Base-by-base conservation (phyloP, 2,797 vertebrate genomes). In the Ataeniobius toweri region DNA sequence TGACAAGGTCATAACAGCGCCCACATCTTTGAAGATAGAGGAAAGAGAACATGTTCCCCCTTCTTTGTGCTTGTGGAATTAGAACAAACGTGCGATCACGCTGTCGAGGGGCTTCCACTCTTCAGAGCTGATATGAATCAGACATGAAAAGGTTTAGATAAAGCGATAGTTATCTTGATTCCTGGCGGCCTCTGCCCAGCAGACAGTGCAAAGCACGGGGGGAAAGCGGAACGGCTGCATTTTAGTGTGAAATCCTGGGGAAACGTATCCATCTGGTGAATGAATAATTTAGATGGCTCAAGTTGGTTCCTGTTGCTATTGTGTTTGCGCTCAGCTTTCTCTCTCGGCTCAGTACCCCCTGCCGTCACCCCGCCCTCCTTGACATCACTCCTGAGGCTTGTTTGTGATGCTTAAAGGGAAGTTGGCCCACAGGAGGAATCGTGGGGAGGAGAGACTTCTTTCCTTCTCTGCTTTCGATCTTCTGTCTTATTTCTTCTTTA, bases 201-300 rank as follows among this genome's bases (percentile, higher is more conserved):
- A 85, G 87, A 88, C 81, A 63, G 73, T 22, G 80, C 6, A 74
- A 79, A 71, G 69, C 75, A 12, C 0, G 36, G 80, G 70, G 88
- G 73, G 41, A 70, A 87, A 85, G 90, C 88, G 83, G 89, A 93
- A 93, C 90, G 73, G 86, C 92, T 72, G 89, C 59, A 89, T 94
- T 96, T 95, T 95, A 93, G 92, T 94, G 93, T 93, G 91, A 95
- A 97, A 96, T 96, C 94, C 95, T 93, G 95, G 96, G 97, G 97
- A 98, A 96, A 97, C 95, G 95, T 96, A 97, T 98, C 97, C 98
- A 99, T 99, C 97, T 99, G 98, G 97, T 93, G 78, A 91, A 98
- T 99, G 97, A 98, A 99, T 99, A 98, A 99, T 99, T 99, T 97
- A 99, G 96, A 96, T 94, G 96, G 96, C 97, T 98, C 96, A 97